These are phyloP conservation scores for Scaptomyza hsui DNA, from an alignment of 1,140 invertebrate species.

Conservation along the genomic window DNA sequence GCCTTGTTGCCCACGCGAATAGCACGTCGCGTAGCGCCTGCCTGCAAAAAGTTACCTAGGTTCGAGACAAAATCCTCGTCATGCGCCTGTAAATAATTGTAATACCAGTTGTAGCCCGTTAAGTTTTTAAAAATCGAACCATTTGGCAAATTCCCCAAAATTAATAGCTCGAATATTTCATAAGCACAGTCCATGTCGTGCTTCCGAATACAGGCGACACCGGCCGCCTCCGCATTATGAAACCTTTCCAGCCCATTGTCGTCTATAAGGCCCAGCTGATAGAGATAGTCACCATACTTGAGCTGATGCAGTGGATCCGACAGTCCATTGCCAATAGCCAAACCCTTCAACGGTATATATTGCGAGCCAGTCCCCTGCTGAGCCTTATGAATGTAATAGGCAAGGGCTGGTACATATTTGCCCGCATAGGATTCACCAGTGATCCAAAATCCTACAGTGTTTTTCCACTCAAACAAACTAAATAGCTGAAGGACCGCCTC, in stretches of 20 bases:
- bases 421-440: constrained; percentile 94
- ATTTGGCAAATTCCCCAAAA: constrained; percentile 88
- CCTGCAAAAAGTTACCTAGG: constrained; percentile 86
- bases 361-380: constrained; percentile 71
- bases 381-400: constrained; percentile 88
- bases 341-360: constrained; percentile 86
- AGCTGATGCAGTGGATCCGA: constrained; percentile 91
- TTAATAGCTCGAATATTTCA: constrained; percentile 88
- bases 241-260: constrained; percentile 87
- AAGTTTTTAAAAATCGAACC: constrained; percentile 89
- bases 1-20: constrained; percentile 92
- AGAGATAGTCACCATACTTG: constrained; percentile 91
- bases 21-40: constrained; percentile 86
- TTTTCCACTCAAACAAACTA: constrained; percentile 88
- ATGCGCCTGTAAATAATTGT: constrained; percentile 89
- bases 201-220: constrained; percentile 86
- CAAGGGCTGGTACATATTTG: constrained; percentile 91
- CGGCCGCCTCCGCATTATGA: constrained; percentile 86
- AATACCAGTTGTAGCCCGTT: constrained; percentile 91
- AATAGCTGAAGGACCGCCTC: constrained; percentile 89
- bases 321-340: constrained; percentile 93
- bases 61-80: constrained; percentile 72
- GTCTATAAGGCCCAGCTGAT: constrained; percentile 91
- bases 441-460: constrained; percentile 89
- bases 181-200: constrained; percentile 87